These are phyloP conservation scores for Thalassoma bifasciatum DNA, from an alignment of 2,113 vertebrate species.

Conservation along the genomic window DNA sequence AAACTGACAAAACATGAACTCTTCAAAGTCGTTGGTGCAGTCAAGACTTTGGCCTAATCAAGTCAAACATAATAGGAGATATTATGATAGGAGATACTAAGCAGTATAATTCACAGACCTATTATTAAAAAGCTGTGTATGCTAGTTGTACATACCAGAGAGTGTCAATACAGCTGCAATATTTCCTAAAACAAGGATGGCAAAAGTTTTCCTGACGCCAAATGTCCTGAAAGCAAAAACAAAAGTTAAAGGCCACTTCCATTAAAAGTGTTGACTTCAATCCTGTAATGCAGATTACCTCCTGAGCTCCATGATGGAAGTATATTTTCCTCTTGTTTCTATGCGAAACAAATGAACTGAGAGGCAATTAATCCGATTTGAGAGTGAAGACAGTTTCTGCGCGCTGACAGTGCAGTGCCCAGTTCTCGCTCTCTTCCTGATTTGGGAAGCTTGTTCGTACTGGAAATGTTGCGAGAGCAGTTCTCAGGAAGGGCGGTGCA, in stretches of 20 bases:
- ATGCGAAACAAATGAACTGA: not conserved
- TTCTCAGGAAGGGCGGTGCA: slow-evolving; percentile 3
- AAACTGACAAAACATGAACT: slow-evolving; percentile 51
- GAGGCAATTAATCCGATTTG: fast-evolving
- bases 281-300: not conserved
- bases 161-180: not conserved
- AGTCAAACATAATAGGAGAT: not conserved
- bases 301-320: not conserved
- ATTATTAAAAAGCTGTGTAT: not conserved
- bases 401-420: too few relatives aligned
- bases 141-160: slow-evolving; percentile 13
- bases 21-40: slow-evolving; percentile 60
- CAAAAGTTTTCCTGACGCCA: not conserved
- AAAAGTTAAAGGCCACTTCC: not conserved
- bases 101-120: not conserved
- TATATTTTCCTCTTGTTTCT: not conserved
- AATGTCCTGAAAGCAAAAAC: slow-evolving; percentile 7
- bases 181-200: not conserved
- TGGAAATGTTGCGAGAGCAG: slow-evolving; percentile 25
- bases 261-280: fast-evolving
- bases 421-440: slow-evolving; percentile 16
- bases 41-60: slow-evolving; percentile 17
- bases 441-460: not conserved
- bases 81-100: too few relatives aligned
- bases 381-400: not conserved